phyloP scores from a whole-genome alignment of 2,113 vertebrate genomes.

The Platanista minor region DNA sequence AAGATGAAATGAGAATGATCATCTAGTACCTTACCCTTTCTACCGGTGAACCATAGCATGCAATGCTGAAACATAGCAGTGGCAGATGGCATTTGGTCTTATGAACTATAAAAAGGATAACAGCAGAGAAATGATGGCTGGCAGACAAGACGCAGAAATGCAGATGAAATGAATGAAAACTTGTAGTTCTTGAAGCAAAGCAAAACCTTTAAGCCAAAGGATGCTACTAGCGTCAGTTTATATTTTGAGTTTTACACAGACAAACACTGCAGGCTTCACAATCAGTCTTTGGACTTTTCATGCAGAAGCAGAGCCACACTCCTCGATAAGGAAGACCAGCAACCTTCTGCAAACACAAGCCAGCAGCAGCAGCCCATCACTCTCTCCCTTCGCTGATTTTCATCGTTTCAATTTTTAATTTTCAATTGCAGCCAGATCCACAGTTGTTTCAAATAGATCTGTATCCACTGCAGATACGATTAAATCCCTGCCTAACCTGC shows the following conservation, averaged over 20 bases:
- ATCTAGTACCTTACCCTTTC: constrained; percentile 94
- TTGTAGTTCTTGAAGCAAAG: constrained; percentile 82
- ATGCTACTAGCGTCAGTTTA: constrained; percentile 76
- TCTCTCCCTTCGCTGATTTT: constrained; percentile 78
- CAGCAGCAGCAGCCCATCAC: constrained; percentile 79
- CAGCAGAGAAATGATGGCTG: constrained; percentile 81
- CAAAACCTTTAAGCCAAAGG: constrained; percentile 82
- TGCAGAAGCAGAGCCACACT: constrained; percentile 76
- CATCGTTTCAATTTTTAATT: constrained; percentile 84
- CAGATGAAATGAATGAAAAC: constrained; percentile 82
- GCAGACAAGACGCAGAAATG: constrained; percentile 83
- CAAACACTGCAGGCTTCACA: constrained; percentile 78
- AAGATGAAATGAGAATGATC: constrained; percentile 73
- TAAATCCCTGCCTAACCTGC: constrained; percentile 82
- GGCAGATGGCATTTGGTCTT: constrained; percentile 95
- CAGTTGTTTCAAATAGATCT: constrained; percentile 79
- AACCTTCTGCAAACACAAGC: constrained; percentile 76
- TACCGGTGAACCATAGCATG: constrained; percentile 98
- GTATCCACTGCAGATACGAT: constrained; percentile 78
- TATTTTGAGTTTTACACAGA: constrained; percentile 76
- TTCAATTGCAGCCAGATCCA: constrained; percentile 79
- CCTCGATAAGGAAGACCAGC: constrained; percentile 79
- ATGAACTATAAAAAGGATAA: constrained; percentile 83
- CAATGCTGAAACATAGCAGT: constrained; percentile 99
- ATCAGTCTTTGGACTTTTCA: constrained; percentile 77